Conservation (phyloP, 2,888 invertebrate genomes). For the Leuctra nigra region DNA sequence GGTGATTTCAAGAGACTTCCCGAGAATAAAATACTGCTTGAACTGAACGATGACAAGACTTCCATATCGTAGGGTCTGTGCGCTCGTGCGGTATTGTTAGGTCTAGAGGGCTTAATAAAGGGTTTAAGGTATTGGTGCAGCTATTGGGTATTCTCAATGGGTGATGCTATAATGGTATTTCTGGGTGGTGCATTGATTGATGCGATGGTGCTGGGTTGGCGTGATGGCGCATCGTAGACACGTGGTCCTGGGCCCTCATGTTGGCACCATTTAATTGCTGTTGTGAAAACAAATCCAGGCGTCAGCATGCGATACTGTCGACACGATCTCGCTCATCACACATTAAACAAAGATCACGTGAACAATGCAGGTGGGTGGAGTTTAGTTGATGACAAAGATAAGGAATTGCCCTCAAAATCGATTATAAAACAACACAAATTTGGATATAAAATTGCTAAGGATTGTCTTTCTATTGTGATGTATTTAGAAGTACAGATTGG, state of each 20-base stretch:
- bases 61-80: too few relatives aligned
- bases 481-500: too few relatives aligned
- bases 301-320: slow-evolving; percentile 13
- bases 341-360: not conserved
- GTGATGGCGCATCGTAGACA: not conserved
- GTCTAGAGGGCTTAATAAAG: too few relatives aligned
- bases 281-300: slow-evolving; percentile 19
- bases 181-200: slow-evolving; percentile 16
- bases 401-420: slow-evolving; percentile 7
- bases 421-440: not conserved
- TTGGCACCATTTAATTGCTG: slow-evolving; percentile 11
- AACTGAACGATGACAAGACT: too few relatives aligned
- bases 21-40: too few relatives aligned
- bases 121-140: not conserved
- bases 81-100: too few relatives aligned
- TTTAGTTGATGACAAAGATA: not conserved
- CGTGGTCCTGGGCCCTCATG: slow-evolving; percentile 1
- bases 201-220: slow-evolving; percentile 7
- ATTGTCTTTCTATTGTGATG: too few relatives aligned
- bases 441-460: too few relatives aligned
- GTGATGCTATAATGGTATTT: not conserved
- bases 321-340: not conserved
- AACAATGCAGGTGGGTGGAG: not conserved
- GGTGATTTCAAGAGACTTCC: too few relatives aligned
- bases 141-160: not conserved